Conservation (phyloP, 2,797 vertebrate species). For the Psittacula echo region DNA sequence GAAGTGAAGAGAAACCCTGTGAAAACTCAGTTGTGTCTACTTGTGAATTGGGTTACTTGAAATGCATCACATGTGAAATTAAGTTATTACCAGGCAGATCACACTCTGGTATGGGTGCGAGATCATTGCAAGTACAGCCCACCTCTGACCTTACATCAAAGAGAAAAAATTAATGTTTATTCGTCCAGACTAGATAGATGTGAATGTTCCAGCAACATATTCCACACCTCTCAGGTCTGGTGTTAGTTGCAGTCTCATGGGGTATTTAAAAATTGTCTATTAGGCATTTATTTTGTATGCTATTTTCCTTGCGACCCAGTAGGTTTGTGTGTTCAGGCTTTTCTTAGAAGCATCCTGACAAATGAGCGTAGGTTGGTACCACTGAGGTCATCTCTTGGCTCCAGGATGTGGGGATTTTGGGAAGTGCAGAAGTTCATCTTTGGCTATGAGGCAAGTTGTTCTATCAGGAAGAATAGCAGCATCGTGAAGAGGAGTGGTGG, state of each 20-base stretch:
- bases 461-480: fast-evolving
- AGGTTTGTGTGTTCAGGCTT: neutral
- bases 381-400: neutral
- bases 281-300: neutral
- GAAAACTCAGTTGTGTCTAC: neutral
- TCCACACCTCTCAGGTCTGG: neutral
- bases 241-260: neutral
- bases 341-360: neutral
- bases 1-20: neutral
- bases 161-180: neutral
- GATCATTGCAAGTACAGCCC: neutral
- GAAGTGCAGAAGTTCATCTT: neutral
- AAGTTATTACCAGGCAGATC: slow-evolving; percentile 30
- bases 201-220: neutral
- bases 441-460: neutral
- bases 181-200: neutral
- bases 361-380: neutral
- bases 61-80: neutral
- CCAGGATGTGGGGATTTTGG: neutral
- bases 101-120: neutral
- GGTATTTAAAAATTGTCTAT: neutral
- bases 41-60: slow-evolving; percentile 13
- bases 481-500: neutral
- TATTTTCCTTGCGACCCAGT: neutral
- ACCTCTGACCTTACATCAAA: slow-evolving; percentile 1